phyloP scores from a whole-genome alignment of 2,888 invertebrate species.

The Drosophila setosimentum region DNA sequence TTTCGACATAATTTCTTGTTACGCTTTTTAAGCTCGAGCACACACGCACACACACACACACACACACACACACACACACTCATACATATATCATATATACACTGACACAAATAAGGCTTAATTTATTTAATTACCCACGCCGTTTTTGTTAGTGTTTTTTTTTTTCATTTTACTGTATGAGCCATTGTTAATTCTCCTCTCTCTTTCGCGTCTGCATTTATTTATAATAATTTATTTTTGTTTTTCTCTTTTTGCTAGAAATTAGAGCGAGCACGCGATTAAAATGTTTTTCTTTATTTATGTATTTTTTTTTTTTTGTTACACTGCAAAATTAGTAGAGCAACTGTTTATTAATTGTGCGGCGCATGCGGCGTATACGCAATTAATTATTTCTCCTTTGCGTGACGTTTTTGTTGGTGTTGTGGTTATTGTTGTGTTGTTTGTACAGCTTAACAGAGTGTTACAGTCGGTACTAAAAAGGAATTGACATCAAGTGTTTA shows the following conservation, averaged over 20 bases:
- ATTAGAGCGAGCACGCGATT: slow-evolving; percentile 73
- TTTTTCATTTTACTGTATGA: slow-evolving; percentile 25
- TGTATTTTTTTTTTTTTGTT: slow-evolving; percentile 16
- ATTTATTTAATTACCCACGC: slow-evolving; percentile 81
- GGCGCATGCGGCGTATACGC: slow-evolving; percentile 54
- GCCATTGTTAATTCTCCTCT: slow-evolving; percentile 21
- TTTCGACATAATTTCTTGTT: slow-evolving; percentile 22
- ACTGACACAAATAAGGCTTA: slow-evolving; percentile 66
- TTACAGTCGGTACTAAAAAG: neutral
- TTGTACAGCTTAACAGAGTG: slow-evolving; percentile 1
- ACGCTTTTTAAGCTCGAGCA: slow-evolving; percentile 60
- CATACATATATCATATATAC: slow-evolving; percentile 52
- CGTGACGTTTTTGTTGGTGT: slow-evolving; percentile 11
- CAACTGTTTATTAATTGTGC: slow-evolving; percentile 44
- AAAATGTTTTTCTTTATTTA: slow-evolving; percentile 31
- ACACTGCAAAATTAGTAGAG: slow-evolving; percentile 15
- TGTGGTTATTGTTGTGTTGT: neutral
- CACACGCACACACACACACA: slow-evolving; percentile 8
- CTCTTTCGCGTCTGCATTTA: slow-evolving; percentile 41
- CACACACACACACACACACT: slow-evolving; percentile 20
- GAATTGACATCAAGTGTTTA: slow-evolving; percentile 19
- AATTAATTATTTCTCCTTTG: slow-evolving; percentile 37
- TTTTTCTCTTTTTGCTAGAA: slow-evolving; percentile 33
- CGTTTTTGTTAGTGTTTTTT: slow-evolving; percentile 12
- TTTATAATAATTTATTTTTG: slow-evolving; percentile 31